Evolutionary conservation across 1,140 invertebrate species (phyloP).

Genomic region (Caerostris extrusa): DNA sequence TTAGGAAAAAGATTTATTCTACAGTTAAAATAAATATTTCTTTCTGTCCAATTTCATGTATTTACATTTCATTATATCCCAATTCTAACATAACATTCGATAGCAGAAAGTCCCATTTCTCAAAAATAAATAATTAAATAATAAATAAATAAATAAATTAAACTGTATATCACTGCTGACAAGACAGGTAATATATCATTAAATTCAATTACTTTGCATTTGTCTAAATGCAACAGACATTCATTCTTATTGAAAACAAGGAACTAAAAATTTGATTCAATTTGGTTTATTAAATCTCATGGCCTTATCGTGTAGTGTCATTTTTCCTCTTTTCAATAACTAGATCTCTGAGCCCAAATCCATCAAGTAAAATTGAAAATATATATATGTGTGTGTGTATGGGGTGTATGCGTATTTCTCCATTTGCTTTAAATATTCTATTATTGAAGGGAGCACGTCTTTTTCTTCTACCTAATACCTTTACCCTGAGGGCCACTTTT

Average conservation of each 20-base stretch:
- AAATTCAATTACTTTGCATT: neutral
- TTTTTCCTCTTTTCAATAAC: neutral
- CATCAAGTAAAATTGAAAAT: neutral
- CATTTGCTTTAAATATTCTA: slow-evolving; percentile 3
- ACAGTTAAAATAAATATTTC: too few relatives aligned
- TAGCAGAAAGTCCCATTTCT: too few relatives aligned
- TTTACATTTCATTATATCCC: too few relatives aligned
- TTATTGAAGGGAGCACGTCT: neutral
- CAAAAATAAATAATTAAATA: too few relatives aligned
- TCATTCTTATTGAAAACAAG: neutral
- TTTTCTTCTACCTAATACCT: neutral
- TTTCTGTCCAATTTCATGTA: too few relatives aligned
- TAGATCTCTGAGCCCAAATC: neutral
- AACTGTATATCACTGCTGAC: too few relatives aligned
- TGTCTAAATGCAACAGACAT: neutral
- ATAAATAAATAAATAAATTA: too few relatives aligned
- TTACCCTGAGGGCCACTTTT: slow-evolving; percentile 15
- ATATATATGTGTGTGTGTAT: neutral
- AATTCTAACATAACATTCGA: too few relatives aligned
- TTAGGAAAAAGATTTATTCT: too few relatives aligned
- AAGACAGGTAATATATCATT: too few relatives aligned
- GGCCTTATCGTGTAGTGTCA: neutral
- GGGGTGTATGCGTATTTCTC: neutral
- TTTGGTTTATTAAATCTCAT: neutral
- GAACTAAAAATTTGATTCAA: neutral